A percentile compares a stretch with the other conserved stretches of the same genome.
Evolutionary conservation across 2,797 vertebrate genomes (phyloP).

Genomic region (Anniella stebbinsi): DNA sequence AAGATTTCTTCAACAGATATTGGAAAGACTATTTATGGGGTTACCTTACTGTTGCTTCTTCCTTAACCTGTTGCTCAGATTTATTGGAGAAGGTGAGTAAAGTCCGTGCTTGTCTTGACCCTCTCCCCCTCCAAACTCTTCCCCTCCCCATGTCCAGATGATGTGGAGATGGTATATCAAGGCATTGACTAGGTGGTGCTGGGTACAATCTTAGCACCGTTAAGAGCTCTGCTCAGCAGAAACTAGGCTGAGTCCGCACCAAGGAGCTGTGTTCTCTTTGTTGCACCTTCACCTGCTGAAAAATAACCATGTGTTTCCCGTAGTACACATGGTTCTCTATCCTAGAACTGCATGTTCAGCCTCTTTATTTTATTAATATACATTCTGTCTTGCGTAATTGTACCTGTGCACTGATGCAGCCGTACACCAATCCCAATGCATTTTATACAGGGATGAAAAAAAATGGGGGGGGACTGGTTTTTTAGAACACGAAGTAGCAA

Average conservation of each 20-base stretch:
- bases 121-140: not conserved
- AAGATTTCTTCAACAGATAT: slow-evolving; percentile 20
- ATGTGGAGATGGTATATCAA: not conserved
- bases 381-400: not conserved
- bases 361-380: not conserved
- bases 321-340: not conserved
- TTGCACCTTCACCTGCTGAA: not conserved
- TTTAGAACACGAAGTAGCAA: not conserved
- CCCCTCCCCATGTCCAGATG: not conserved
- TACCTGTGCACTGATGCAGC: not conserved
- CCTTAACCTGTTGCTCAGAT: slow-evolving; percentile 85
- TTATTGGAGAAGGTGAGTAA: slow-evolving; percentile 92
- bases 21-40: not conserved
- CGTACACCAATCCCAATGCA: not conserved
- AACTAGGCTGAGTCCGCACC: not conserved
- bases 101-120: not conserved
- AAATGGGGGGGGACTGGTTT: not conserved
- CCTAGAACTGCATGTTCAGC: not conserved
- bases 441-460: slow-evolving; percentile 1
- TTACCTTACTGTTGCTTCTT: slow-evolving; percentile 43
- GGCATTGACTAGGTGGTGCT: not conserved
- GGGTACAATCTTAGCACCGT: not conserved
- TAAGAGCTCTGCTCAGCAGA: not conserved
- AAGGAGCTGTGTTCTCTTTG: not conserved
- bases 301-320: not conserved